These are phyloP conservation scores for Hyles lineata DNA, from an alignment of 2,888 invertebrate genomes.

Conservation along the genomic window DNA sequence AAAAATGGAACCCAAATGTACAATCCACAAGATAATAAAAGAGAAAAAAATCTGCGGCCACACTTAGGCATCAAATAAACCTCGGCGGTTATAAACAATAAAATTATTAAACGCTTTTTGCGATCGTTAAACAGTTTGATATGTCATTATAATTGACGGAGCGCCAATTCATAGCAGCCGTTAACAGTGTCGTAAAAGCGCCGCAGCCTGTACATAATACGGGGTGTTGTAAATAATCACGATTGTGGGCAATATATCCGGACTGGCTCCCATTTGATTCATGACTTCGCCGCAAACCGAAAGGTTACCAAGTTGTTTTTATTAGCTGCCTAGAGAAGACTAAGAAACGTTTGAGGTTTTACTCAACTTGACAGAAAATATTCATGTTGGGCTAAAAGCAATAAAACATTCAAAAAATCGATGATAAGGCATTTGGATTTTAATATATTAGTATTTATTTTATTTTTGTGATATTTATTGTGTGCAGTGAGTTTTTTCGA, in stretches of 20 bases:
- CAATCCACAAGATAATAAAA: conserved; percentile 34
- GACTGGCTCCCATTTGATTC: conserved; percentile 50
- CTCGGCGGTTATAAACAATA: conserved; percentile 36
- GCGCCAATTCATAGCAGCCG: conserved; percentile 58
- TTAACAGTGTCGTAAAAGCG: conserved; percentile 55
- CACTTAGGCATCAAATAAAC: conserved; percentile 23
- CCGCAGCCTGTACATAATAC: conserved; percentile 46
- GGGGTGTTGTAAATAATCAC: conserved; percentile 62
- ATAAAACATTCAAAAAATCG: neutral
- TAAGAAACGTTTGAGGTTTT: neutral
- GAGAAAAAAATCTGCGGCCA: conserved; percentile 21
- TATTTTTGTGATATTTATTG: no score
- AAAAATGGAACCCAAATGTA: conserved; percentile 1
- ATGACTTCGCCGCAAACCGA: conserved; percentile 39
- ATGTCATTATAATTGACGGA: conserved; percentile 63
- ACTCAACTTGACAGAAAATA: neutral
- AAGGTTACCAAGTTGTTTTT: conserved; percentile 28
- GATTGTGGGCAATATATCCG: conserved; percentile 67
- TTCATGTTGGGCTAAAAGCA: neutral
- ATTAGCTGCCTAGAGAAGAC: conserved; percentile 12
- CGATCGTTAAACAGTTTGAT: conserved; percentile 55
- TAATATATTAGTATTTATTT: neutral
- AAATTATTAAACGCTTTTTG: conserved; percentile 50
- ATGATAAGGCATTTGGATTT: neutral
- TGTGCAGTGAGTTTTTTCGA: no score